Conservation (phyloP, 2,113 vertebrate genomes). For the Romanogobio albipinnatus region DNA sequence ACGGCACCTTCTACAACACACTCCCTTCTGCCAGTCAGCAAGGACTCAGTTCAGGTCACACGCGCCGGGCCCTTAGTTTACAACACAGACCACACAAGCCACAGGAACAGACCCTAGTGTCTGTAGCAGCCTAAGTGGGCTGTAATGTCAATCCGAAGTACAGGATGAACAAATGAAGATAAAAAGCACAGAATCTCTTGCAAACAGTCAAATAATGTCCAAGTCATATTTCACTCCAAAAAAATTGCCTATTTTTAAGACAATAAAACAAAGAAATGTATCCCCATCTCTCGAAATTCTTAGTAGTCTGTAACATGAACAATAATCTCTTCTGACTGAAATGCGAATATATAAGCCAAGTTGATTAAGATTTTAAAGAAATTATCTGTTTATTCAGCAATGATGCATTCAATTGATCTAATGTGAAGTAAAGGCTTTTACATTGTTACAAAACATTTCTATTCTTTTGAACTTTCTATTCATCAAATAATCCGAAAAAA, state of each 20-base stretch:
- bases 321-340: background rate
- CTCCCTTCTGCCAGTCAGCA: conserved; percentile 61
- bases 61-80: background rate
- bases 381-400: background rate
- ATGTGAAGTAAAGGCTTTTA: background rate
- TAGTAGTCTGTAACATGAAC: background rate
- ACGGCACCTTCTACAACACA: conserved; percentile 58
- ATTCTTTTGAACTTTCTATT: too few relatives aligned
- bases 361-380: too few relatives aligned
- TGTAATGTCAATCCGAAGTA: conserved; percentile 29
- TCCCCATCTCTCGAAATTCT: background rate
- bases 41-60: conserved; percentile 54
- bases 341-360: background rate
- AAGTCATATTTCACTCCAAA: background rate
- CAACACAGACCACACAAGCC: conserved; percentile 31
- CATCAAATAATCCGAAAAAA: too few relatives aligned
- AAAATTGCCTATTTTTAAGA: background rate
- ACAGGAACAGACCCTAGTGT: background rate
- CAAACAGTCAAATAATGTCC: background rate
- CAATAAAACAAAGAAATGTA: background rate
- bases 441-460: background rate
- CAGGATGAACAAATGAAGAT: conserved; percentile 37
- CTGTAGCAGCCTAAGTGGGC: background rate
- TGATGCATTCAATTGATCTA: background rate
- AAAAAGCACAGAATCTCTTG: background rate